Percentiles rank a stretch among this genome's conserved stretches.
phyloP scores from a whole-genome alignment of 2,113 vertebrate species.

The Eudorcas thomsonii region DNA sequence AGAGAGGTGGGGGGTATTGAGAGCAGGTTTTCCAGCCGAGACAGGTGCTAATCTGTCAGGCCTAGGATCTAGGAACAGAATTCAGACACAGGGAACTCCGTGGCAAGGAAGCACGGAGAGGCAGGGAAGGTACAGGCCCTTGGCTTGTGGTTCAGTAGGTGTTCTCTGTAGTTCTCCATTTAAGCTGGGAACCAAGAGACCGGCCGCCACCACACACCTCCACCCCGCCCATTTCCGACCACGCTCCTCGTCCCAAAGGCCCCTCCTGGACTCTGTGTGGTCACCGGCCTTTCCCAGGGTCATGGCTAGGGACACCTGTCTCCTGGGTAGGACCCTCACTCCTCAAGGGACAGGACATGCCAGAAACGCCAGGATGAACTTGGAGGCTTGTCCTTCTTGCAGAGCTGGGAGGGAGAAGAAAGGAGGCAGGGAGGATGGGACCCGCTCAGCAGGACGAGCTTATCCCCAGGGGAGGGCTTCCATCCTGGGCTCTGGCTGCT shows the following conservation, averaged over 20 bases:
- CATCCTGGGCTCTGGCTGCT: background rate
- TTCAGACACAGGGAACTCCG: background rate
- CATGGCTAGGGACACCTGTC: background rate
- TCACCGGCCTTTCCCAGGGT: background rate
- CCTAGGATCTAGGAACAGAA: background rate
- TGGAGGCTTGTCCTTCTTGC: background rate
- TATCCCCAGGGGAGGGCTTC: background rate
- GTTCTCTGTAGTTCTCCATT: constrained; percentile 14
- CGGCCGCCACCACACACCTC: background rate
- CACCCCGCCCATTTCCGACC: background rate
- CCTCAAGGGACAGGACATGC: background rate
- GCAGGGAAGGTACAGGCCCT: background rate
- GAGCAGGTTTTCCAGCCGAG: background rate
- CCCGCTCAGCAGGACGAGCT: background rate
- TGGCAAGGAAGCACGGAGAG: background rate
- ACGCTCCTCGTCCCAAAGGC: background rate
- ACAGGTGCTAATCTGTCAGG: accelerated
- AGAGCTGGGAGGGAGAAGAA: background rate
- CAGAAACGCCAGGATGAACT: background rate
- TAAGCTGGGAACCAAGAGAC: background rate
- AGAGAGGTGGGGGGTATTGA: background rate
- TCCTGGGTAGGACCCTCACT: background rate
- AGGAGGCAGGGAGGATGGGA: background rate
- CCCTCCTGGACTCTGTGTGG: background rate
- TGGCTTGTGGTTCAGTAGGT: background rate